These are phyloP conservation scores for Spodoptera litura DNA, from an alignment of 1,140 invertebrate species.

Conservation along the genomic window DNA sequence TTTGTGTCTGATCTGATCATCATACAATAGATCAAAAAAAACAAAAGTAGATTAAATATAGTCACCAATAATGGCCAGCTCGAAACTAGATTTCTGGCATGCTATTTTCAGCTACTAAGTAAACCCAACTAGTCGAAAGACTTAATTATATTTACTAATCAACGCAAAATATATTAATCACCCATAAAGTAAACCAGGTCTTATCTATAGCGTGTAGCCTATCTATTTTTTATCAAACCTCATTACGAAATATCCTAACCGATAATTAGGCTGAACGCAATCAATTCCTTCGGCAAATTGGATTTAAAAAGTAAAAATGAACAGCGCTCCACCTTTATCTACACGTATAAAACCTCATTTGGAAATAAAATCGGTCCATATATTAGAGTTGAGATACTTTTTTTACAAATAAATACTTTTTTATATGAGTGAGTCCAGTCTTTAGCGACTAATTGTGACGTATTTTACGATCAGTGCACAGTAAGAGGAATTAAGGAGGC, in stretches of 20 bases:
- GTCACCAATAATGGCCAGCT: too few species aligned
- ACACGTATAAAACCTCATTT: conserved; percentile 65
- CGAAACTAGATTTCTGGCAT: too few species aligned
- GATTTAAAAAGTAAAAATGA: conserved; percentile 53
- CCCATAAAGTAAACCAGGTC: conserved; percentile 1
- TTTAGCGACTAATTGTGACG: conserved; percentile 76
- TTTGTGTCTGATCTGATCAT: too few species aligned
- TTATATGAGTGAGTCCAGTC: conserved; percentile 66
- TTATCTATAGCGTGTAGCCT: conserved; percentile 13
- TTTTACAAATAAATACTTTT: conserved; percentile 54
- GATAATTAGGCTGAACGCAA: conserved; percentile 54
- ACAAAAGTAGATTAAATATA: too few species aligned
- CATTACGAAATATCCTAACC: conserved; percentile 52
- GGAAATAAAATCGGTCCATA: conserved; percentile 66
- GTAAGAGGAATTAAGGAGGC: conserved; percentile 67
- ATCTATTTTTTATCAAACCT: conserved; percentile 42
- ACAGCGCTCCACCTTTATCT: conserved; percentile 51
- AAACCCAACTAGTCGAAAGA: too few species aligned
- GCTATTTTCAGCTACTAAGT: too few species aligned
- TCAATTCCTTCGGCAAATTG: conserved; percentile 53
- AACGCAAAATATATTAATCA: neutral
- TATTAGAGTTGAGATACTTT: conserved; percentile 51
- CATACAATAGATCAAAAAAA: too few species aligned
- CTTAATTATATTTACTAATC: conserved; percentile 34
- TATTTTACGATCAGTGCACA: conserved; percentile 71